These are phyloP conservation scores for Syngnathus floridae DNA, from an alignment of 2,113 vertebrate genomes.

Conservation along the genomic window DNA sequence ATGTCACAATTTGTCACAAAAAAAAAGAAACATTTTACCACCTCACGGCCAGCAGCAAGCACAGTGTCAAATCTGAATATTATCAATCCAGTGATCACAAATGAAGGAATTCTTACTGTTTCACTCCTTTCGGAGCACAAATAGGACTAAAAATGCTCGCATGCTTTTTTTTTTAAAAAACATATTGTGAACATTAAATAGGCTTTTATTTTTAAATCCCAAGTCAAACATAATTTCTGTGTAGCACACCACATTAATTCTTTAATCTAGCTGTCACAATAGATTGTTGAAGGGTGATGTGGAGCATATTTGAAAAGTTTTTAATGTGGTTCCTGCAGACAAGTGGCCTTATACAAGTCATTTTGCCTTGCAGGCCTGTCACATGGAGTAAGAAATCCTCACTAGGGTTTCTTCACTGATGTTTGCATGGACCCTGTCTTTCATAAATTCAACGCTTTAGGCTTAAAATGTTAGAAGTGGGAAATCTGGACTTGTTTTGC, in stretches of 20 bases:
- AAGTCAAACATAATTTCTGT: slow-evolving; percentile 1
- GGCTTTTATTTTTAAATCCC: slow-evolving; percentile 3
- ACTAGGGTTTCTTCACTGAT: slow-evolving; percentile 36
- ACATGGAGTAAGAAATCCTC: slow-evolving; percentile 21
- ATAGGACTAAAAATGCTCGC: neutral
- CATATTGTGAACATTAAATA: slow-evolving; percentile 4
- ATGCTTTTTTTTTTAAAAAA: slow-evolving; percentile 9
- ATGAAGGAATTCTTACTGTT: too few relatives aligned
- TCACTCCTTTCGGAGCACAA: neutral
- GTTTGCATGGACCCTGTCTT: slow-evolving; percentile 33
- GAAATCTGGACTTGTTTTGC: slow-evolving; percentile 51
- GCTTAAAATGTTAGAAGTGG: slow-evolving; percentile 53
- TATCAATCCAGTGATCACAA: neutral
- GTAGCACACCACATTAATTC: neutral
- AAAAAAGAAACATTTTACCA: too few relatives aligned
- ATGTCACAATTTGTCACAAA: too few relatives aligned
- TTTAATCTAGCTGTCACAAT: slow-evolving; percentile 11
- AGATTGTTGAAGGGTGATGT: slow-evolving; percentile 23
- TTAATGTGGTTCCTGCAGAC: slow-evolving; percentile 42
- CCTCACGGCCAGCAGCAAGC: too few relatives aligned
- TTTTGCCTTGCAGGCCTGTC: slow-evolving; percentile 29
- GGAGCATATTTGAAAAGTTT: slow-evolving; percentile 17
- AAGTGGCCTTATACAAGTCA: slow-evolving; percentile 25
- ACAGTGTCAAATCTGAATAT: neutral
- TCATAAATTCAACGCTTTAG: slow-evolving; percentile 52